phyloP scores from a whole-genome alignment of 1,140 invertebrate species.

The Neodiprion lecontei region DNA sequence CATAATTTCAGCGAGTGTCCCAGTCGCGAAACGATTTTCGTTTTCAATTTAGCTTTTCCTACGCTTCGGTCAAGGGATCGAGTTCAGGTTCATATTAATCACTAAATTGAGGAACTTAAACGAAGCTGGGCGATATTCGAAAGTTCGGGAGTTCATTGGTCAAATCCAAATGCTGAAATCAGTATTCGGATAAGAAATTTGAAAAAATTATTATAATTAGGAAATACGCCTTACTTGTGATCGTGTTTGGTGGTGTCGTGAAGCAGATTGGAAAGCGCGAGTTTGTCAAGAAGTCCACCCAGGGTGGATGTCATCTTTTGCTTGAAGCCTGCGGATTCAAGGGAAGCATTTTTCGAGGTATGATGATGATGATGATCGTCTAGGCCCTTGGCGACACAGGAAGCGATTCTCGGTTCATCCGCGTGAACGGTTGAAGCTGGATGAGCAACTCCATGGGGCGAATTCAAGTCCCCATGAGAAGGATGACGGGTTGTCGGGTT shows the following conservation, averaged over 20 bases:
- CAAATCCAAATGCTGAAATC: neutral
- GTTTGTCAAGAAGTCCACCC: slow-evolving; percentile 52
- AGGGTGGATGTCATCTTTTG: slow-evolving; percentile 46
- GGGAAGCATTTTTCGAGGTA: slow-evolving; percentile 3
- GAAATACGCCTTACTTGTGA: slow-evolving; percentile 47
- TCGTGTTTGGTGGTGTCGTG: slow-evolving; percentile 56
- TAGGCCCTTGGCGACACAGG: neutral
- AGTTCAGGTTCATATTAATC: too few species aligned
- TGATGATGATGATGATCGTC: neutral
- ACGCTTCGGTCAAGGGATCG: too few species aligned
- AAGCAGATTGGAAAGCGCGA: slow-evolving; percentile 53
- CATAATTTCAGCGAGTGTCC: too few species aligned
- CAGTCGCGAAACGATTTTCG: too few species aligned
- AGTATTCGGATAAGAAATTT: neutral
- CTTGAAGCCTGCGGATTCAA: slow-evolving; percentile 40
- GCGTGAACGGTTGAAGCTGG: neutral
- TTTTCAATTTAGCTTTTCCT: too few species aligned
- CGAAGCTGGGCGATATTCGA: too few species aligned
- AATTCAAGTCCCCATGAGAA: neutral
- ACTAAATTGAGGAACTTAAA: too few species aligned
- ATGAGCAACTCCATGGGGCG: neutral
- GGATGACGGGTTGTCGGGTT: neutral
- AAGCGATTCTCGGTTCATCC: neutral
- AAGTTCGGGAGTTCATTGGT: too few species aligned
- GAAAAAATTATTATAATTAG: slow-evolving; percentile 4